Evolutionary conservation across 2,113 vertebrate genomes (phyloP).

Genomic region (Bufo bufo): DNA sequence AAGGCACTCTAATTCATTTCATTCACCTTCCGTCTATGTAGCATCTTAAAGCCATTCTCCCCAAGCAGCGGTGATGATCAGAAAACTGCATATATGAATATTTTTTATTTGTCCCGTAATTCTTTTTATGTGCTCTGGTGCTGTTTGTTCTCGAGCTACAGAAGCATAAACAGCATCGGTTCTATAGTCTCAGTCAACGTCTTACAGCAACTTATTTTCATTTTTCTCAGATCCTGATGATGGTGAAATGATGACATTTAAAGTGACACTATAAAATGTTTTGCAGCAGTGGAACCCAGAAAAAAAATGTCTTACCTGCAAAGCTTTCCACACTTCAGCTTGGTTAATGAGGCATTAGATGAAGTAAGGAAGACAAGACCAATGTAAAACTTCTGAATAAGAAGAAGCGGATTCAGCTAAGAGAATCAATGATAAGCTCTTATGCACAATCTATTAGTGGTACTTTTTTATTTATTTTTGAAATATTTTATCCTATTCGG

Average conservation of each 20-base stretch:
- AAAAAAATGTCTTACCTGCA: constrained; percentile 17
- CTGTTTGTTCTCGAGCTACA: not conserved
- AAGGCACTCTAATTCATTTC: not conserved
- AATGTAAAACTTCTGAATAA: not conserved
- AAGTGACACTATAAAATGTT: constrained; percentile 49
- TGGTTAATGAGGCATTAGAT: constrained; percentile 45
- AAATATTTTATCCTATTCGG: constrained; percentile 8
- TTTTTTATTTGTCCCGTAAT: not conserved
- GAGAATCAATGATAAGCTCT: not conserved
- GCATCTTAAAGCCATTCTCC: not conserved
- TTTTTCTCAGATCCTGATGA: constrained; percentile 11
- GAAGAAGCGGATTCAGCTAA: not conserved
- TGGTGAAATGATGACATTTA: constrained; percentile 48
- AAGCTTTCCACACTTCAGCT: constrained; percentile 1
- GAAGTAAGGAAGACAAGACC: not conserved
- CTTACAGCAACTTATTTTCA: not conserved
- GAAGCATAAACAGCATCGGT: constrained; percentile 19
- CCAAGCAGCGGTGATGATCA: not conserved
- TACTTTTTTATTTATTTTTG: constrained; percentile 14
- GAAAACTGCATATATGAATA: constrained; percentile 21
- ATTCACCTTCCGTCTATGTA: not conserved
- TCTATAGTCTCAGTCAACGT: not conserved
- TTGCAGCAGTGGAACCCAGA: not conserved
- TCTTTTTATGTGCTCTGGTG: not conserved
- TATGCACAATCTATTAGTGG: not conserved